Evolutionary conservation across 1,140 invertebrate genomes (phyloP), one percentile per base, ranked within the genome.

Genomic region (Parapsyche elsis): DNA sequence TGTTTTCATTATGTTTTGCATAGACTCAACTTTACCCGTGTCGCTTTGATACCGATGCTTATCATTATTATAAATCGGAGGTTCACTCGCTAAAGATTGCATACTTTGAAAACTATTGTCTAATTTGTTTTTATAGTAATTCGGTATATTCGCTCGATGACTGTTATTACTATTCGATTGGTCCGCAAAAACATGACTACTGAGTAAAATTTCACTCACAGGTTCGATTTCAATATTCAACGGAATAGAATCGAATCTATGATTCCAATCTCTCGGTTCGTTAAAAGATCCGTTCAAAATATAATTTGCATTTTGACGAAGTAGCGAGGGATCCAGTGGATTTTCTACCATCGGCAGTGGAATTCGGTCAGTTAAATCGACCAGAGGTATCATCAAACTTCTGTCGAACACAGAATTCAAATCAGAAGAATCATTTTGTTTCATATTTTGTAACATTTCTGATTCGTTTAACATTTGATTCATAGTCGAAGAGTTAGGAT

Each of bases 141-240:
- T 83, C 24, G 46, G 53, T 21, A 26, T 12, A 45, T 77, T 77
- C 45, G 26, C 71, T 21, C 49, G 71, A 30, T 76, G 46, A 12
- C 24, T 80, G 14, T 23, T 49, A 64, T 73, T 79, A 59, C 30
- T 64, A 61, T 14, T 45, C 24, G 70, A 73, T 71, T 73, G 71
- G 78, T 71, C 78, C 70, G 59, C 70, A 21, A 71, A 24, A 59
- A 71, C 44, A 71, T 80, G 80, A 0, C 73, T 76, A 49, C 75
- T 71, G 14, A 81, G 57, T 16, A 73, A 21, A 21, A 81, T 53
- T 46, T 81, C 80, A 30, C 74, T 83, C 24, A 59, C 71, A 0
- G 78, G 76, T 5, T 83, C 81, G 14, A 79, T 79, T 21, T 83
- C 81, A 12, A 79, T 76, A 45, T 83, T 83, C 14, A 80, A 70